Percentiles rank a stretch among this genome's conserved stretches.
Conservation (phyloP, 2,797 vertebrate species). For the Serranus cabrilla region DNA sequence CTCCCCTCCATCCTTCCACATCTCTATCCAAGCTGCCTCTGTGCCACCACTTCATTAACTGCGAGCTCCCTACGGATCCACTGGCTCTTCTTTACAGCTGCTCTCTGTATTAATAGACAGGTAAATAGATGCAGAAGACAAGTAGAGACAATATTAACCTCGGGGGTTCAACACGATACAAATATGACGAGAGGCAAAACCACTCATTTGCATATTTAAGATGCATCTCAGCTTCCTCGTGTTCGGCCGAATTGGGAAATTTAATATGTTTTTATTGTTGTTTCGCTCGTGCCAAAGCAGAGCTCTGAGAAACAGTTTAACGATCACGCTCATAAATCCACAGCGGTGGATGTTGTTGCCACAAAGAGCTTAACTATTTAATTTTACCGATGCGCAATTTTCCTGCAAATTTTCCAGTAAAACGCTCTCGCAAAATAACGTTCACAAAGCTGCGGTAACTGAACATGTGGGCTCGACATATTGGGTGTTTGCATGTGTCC, state of each 20-base stretch:
- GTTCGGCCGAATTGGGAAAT: slow-evolving; percentile 4
- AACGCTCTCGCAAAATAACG: slow-evolving; percentile 41
- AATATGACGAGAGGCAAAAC: neutral
- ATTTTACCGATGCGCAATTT: slow-evolving; percentile 67
- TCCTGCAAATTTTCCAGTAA: slow-evolving; percentile 75
- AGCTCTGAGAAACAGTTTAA: slow-evolving; percentile 72
- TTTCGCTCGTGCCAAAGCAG: slow-evolving; percentile 28
- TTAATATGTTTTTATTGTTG: slow-evolving; percentile 35
- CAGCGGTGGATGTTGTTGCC: slow-evolving; percentile 48
- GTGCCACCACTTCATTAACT: slow-evolving; percentile 66
- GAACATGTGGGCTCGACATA: slow-evolving; percentile 44
- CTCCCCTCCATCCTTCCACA: slow-evolving; percentile 68
- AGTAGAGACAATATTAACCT: slow-evolving; percentile 12
- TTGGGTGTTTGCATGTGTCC: slow-evolving; percentile 36
- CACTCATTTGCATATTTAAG: neutral
- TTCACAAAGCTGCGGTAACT: slow-evolving; percentile 38
- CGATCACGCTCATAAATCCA: slow-evolving; percentile 64
- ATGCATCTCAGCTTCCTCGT: neutral
- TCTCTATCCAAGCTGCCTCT: slow-evolving; percentile 54
- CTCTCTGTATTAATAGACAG: slow-evolving; percentile 39
- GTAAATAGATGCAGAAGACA: slow-evolving; percentile 46
- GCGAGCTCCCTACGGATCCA: slow-evolving; percentile 41
- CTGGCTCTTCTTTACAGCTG: slow-evolving; percentile 54
- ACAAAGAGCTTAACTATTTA: slow-evolving; percentile 55
- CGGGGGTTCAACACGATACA: slow-evolving; percentile 23